Base-by-base conservation (phyloP, 1,140 invertebrate species). In the Caenorhabditis tropicalis region DNA sequence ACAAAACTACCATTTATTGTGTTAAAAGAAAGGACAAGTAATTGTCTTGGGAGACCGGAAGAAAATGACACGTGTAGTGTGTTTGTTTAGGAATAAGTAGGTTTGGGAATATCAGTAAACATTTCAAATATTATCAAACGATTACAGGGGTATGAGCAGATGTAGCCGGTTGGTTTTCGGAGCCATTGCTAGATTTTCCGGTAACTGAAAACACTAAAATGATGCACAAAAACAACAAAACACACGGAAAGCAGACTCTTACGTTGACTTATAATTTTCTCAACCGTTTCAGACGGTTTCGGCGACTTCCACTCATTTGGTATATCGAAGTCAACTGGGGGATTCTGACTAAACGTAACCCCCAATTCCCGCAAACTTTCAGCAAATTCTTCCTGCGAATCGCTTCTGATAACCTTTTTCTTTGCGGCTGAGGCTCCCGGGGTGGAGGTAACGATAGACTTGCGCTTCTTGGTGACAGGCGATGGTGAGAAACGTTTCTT, bases 401-500 rank as follows among this genome's bases (percentile, higher is more conserved):
- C 29, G 21, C 36, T n/a, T 10, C 7, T 24, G 10, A 9, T 43
- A 24, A 12, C 2, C 7, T 74, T 74, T 10, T 46, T 74, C 19
- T 60, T 60, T 60, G 27, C 31, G 15, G 58, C 3, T 27, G 31
- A 16, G 4, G 4, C 31, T 5, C 1, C 9, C 1, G 65, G 21
- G n/a, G n/a, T 74, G 12, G 65, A 12, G 19, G 36, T 15, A 27
- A 29, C 19, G 53, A 36, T 74, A 9, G 36, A 21, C 9, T 46
- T 74, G 36, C 65, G 65, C 36, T 74, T 74, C n/a, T 74, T 74
- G 21, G 65, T n/a, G 9, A 74, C 65, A 12, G 65, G 65, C 12
- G 65, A 74, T 24, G 65, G 65, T 16, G 65, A 74, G 36, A 74
- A 74, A 12, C 65, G 16, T n/a, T 74, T 74, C n/a, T 74, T 74